Evolutionary conservation across 2,888 invertebrate species (phyloP), one percentile per base, ranked within the genome.

Genomic region (Cephus spinipes): DNA sequence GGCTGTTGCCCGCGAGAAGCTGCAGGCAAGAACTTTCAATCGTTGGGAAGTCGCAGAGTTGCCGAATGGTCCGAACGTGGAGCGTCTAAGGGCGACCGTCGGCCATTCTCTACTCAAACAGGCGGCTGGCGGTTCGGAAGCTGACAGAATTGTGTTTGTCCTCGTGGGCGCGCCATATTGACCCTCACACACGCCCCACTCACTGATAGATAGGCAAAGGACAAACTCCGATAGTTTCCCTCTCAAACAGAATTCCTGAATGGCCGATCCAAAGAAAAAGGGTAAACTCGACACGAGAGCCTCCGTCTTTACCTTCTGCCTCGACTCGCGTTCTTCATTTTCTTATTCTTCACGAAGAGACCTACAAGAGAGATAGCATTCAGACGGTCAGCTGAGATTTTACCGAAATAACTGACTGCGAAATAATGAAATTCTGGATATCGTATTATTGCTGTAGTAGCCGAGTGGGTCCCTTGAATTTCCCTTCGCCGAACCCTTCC

Each of bases 261-360:
- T 69, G 30, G 69, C 69, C 69, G 69, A 69, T 69, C 40, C 15
- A 40, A 40, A 15, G 12, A 40, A 40, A 12, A 15, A 40, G 40
- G 40, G 15, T 40, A 34, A 34, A 4, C 40, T 40, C 40, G 40
- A 40, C 40, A 15, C 40, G 40, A 40, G 40, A 4, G 15, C 12
- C 40, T 40, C 15, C 15, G 36, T 40, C 15, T 15, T 40, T 40
- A 4, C 4, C 4, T 40, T 40, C 36, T 36, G 36, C 36, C 12
- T 36, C 68, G 69, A 76, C 77, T 71, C 75, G 68, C 73, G 68
- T 76, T 73, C 75, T 74, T 15, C 55, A 73, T 15, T 68, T 69
- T 75, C 36, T 75, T 30, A 12, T 35, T 69, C 35, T 12, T 35
- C 12, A 35, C 35, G 35, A 35, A 35, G 11, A 12, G 12, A 36